Conservation (phyloP, 2,113 vertebrate species). For the Onychostoma macrolepis region DNA sequence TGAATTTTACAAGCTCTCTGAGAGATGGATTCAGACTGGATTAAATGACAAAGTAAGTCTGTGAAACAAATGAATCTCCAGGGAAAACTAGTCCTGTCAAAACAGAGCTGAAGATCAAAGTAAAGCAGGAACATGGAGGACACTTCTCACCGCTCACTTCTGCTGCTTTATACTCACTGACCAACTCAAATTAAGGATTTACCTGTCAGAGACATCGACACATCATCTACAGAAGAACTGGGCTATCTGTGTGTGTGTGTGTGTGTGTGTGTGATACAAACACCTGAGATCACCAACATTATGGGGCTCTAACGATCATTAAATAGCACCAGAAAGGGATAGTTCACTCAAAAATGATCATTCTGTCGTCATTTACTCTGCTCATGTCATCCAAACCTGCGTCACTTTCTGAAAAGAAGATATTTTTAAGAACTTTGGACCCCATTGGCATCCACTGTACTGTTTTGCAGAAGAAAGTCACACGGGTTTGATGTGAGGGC, state of each 20-base stretch:
- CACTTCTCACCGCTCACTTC: background rate
- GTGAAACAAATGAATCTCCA: background rate
- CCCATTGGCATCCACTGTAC: background rate
- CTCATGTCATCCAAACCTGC: background rate
- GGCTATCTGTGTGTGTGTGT: too few species aligned
- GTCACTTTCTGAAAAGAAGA: background rate
- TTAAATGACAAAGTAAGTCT: background rate
- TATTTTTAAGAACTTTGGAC: background rate
- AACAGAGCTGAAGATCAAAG: background rate
- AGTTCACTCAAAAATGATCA: background rate
- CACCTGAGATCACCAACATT: background rate
- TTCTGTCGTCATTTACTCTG: background rate
- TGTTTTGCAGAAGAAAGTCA: background rate
- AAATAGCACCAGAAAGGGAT: too few species aligned
- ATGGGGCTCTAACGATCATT: background rate
- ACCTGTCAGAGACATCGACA: too few species aligned
- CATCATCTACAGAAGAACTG: too few species aligned
- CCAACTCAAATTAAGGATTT: background rate
- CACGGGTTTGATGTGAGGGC: background rate
- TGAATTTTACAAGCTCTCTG: background rate
- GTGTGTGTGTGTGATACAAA: too few species aligned
- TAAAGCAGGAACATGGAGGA: background rate
- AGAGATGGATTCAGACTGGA: background rate
- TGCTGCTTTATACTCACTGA: background rate
- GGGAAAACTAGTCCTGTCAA: background rate